Evolutionary conservation across 2,113 vertebrate species (phyloP), one percentile per base, ranked within the genome.

Genomic region (Oncorhynchus keta): DNA sequence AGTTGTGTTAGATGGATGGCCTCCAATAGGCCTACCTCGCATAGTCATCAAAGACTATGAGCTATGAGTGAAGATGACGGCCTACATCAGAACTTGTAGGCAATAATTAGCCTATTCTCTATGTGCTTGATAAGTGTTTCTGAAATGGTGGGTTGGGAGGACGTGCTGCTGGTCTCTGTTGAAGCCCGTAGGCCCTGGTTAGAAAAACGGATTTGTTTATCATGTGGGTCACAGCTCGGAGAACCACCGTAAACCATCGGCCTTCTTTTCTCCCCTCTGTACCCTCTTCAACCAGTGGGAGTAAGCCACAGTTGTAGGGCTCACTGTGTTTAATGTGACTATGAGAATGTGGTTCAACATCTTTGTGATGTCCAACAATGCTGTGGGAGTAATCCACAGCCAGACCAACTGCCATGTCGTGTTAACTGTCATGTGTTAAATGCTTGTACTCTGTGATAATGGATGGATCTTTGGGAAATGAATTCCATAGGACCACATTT

Each of bases 401-500:
- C 39, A 57, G 55, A 57, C 55, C 51, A 39, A 39, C 39, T 45
- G 39, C 12, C 39, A 45, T 3, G 1, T 11, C 8, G 1, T 35
- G 35, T 11, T 45, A 45, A 45, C 39, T 45, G 39, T 45, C 39
- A 9, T 11, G 39, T 45, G 6, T 35, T 35, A 11, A 45, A 3
- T 45, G 9, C 9, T 45, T 45, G 39, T 45, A 11, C 39, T 45
- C 8, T 45, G 39, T 45, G 39, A 45, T 45, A 45, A 45, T 45
- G 39, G 8, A 11, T 9, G 9, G 9, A 45, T 45, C 39, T 45
- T 45, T 45, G 9, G 39, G 2, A 11, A 62, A 90, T 77, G 82
- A 89, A 81, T 51, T 84, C 78, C 76, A 84, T 73, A 73, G 71
- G 85, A 62, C 77, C 72, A 79, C 73, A 77, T 86, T 77, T 85